Evolutionary conservation across 2,888 invertebrate species (phyloP).

Genomic region (Cantharis rufa): DNA sequence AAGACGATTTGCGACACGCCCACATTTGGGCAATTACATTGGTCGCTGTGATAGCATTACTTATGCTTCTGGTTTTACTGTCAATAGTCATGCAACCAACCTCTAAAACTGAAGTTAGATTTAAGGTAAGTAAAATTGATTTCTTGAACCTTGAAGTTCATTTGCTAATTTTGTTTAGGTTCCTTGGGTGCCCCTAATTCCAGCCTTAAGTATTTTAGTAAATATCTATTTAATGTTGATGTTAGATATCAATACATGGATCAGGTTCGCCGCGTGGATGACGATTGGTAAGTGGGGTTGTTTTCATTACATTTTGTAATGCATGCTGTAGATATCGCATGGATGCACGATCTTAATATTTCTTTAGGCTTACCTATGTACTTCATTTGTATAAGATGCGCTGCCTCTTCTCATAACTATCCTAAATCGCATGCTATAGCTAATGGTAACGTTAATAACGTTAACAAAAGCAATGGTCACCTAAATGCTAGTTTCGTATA

Average conservation of each 20-base stretch:
- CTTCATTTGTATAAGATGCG: conserved; percentile 31
- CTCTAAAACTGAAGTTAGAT: conserved; percentile 64
- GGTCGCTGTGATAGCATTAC: conserved; percentile 40
- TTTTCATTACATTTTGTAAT: conserved; percentile 8
- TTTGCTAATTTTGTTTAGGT: conserved; percentile 61
- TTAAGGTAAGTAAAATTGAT: conserved; percentile 57
- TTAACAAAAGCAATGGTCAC: conserved; percentile 20
- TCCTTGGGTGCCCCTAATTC: conserved; percentile 81
- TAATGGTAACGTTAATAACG: conserved; percentile 10
- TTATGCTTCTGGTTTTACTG: conserved; percentile 55
- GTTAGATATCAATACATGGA: conserved; percentile 78
- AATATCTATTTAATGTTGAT: conserved; percentile 87
- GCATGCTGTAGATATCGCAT: conserved; percentile 45
- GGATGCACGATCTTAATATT: conserved; percentile 38
- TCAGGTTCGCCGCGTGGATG: conserved; percentile 83
- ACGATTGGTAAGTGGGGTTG: conserved; percentile 65
- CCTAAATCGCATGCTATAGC: conserved; percentile 16
- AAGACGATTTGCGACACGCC: conserved; percentile 48
- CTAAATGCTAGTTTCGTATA: conserved; percentile 7
- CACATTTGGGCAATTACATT: conserved; percentile 49
- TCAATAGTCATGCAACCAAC: conserved; percentile 66
- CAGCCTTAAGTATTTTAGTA: conserved; percentile 77
- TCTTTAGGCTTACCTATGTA: conserved; percentile 51
- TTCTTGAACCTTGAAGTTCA: no score
- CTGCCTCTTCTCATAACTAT: conserved; percentile 3